These are phyloP conservation scores for Falco concolor DNA, from an alignment of 2,797 vertebrate species.

Conservation along the genomic window DNA sequence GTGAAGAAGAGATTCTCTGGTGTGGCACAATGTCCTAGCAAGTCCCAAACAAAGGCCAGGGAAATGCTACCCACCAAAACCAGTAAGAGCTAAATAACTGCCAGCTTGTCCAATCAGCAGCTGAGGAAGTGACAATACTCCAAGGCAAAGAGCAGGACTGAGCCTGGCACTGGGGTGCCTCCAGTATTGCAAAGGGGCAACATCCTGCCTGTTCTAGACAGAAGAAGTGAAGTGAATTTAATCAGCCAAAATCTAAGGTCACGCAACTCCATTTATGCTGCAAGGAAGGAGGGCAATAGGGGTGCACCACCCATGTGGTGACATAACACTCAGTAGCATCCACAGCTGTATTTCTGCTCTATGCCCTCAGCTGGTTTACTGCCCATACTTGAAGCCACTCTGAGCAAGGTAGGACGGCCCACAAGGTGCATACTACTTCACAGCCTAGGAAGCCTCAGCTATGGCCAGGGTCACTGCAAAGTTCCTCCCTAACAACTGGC, in stretches of 20 bases:
- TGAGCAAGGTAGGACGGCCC: not conserved
- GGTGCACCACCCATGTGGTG: accelerated
- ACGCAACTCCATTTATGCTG: not conserved
- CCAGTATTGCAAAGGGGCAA: not conserved
- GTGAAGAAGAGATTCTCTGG: not conserved
- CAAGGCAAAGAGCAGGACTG: not conserved
- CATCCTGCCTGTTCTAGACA: not conserved
- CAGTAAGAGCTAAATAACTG: not conserved
- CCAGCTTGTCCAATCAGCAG: not conserved
- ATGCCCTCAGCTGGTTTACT: not conserved
- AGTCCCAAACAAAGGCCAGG: not conserved
- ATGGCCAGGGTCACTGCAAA: not conserved
- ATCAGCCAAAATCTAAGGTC: not conserved
- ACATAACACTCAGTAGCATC: not conserved
- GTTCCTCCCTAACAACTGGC: not conserved
- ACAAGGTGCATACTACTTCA: not conserved
- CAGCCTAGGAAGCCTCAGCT: not conserved
- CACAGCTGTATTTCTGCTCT: not conserved
- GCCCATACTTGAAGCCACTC: not conserved
- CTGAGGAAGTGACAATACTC: not conserved
- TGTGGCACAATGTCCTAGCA: not conserved
- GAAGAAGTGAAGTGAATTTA: not conserved
- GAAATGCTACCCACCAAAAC: not conserved
- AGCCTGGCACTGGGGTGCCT: not conserved
- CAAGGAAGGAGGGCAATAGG: not conserved